Conservation (phyloP, 2,113 vertebrate species). For the Panthera uncia region DNA sequence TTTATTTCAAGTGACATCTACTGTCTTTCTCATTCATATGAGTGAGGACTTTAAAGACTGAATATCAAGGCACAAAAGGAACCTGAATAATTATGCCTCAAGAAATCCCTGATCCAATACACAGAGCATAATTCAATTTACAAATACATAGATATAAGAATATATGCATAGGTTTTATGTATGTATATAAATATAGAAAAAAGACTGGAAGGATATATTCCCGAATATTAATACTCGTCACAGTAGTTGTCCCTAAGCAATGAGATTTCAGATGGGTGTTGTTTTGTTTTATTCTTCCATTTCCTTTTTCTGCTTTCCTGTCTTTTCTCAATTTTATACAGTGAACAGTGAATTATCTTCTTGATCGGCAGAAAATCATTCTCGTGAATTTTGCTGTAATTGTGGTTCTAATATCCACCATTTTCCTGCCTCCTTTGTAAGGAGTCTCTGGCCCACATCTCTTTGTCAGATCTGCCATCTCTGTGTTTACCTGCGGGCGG, state of each 20-base stretch:
- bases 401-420: constrained; percentile 79
- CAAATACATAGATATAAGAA: background rate
- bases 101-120: background rate
- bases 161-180: background rate
- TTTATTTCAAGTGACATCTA: background rate
- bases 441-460: constrained; percentile 64
- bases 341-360: background rate
- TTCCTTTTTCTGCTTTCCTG: background rate
- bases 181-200: background rate
- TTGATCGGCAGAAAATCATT: background rate
- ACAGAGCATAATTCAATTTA: background rate
- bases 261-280: background rate
- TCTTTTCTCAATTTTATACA: background rate
- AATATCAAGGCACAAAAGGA: background rate
- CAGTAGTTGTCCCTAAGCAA: background rate
- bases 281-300: constrained; percentile 45
- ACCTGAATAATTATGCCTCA: background rate
- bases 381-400: constrained; percentile 57
- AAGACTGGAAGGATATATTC: background rate
- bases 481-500: constrained; percentile 78
- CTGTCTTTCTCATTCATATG: background rate
- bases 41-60: background rate
- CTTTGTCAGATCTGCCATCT: constrained; percentile 81
- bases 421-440: constrained; percentile 76
- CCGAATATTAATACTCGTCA: background rate